Conservation (phyloP, 1,140 invertebrate species). For the Agrypnia vestita region DNA sequence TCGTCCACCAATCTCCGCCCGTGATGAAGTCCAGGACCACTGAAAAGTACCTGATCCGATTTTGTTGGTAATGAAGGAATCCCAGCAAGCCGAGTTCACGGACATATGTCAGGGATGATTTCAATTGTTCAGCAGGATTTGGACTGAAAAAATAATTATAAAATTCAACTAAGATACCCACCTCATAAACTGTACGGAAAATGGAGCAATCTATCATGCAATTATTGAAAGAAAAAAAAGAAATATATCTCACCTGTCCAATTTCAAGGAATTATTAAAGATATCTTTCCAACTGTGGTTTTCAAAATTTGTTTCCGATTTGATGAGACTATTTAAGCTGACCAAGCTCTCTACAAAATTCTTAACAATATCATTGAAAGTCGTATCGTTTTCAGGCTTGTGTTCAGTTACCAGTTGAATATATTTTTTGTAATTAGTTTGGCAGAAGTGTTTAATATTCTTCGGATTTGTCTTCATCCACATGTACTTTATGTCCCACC, state of each 20-base stretch:
- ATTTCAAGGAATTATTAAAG: constrained; percentile 30
- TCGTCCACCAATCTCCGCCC: constrained; percentile 68
- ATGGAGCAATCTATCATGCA: no score
- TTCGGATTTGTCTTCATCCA: constrained; percentile 45
- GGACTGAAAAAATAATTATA: constrained; percentile 36
- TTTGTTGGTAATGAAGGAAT: constrained; percentile 68
- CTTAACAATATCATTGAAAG: constrained; percentile 19
- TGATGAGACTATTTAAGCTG: constrained; percentile 7
- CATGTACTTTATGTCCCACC: constrained; percentile 22
- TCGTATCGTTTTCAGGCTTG: background rate
- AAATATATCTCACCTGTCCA: constrained; percentile 28
- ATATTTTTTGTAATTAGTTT: constrained; percentile 51
- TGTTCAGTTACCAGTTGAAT: constrained; percentile 26
- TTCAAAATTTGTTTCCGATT: background rate
- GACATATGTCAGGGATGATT: constrained; percentile 58
- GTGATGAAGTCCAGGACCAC: constrained; percentile 65
- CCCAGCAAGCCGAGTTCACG: constrained; percentile 65
- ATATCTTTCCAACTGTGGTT: constrained; percentile 46
- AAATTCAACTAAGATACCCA: no score
- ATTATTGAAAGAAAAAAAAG: no score
- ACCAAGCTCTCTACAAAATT: constrained; percentile 34
- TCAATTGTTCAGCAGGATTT: constrained; percentile 46
- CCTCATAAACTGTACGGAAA: no score
- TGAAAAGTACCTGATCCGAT: constrained; percentile 64
- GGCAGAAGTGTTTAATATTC: constrained; percentile 50